Base-by-base conservation (phyloP, 2,113 vertebrate species). In the Eidolon helvum region DNA sequence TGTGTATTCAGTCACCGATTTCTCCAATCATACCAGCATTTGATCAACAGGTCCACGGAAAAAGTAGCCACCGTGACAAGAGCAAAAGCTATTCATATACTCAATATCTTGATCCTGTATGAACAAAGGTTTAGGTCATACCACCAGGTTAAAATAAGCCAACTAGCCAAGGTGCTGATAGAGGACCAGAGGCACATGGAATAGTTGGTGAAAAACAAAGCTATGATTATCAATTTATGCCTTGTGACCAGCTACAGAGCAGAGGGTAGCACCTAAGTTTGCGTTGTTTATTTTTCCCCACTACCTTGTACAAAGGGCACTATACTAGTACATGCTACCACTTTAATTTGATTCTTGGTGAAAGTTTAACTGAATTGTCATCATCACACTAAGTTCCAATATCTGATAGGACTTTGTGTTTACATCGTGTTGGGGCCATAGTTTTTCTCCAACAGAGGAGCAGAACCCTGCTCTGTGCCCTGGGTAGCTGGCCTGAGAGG, bases 401-500 rank as follows among this genome's bases (percentile, higher is more conserved):
- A 55, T 57, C 57, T 69, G 15, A 9, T 26, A 48, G 24, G 16
- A 59, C 48, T 87, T 24, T 14, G 61, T 30, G 35, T 33, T 69
- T 92, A 15, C 48, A 5, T 7, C 19, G 16, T 35, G 12, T 5
- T 40, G 15, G 72, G 45, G 28, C n/a, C 48, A 4, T 21, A 18
- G 2, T 21, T 45, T 35, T 65, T 48, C 63, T 69, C 63, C 75
- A 2, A 88, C 21, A 40, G 43, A 66, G 22, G 30, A 86, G 22
- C 0, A 57, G 33, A 78, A n/a, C 12, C 19, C 50, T n/a, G 45
- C 43, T 61, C 28, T n/a, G 45, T 3, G 18, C 22, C 74, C 57
- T 4, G 9, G 33, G 11, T 33, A 14, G 48, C 45, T 9, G 30
- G 35, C 55, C 80, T 2, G 4, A 0, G 35, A 9, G n/a, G 50